Evolutionary conservation across 2,113 vertebrate species (phyloP).

Genomic region (Phasianus colchicus): DNA sequence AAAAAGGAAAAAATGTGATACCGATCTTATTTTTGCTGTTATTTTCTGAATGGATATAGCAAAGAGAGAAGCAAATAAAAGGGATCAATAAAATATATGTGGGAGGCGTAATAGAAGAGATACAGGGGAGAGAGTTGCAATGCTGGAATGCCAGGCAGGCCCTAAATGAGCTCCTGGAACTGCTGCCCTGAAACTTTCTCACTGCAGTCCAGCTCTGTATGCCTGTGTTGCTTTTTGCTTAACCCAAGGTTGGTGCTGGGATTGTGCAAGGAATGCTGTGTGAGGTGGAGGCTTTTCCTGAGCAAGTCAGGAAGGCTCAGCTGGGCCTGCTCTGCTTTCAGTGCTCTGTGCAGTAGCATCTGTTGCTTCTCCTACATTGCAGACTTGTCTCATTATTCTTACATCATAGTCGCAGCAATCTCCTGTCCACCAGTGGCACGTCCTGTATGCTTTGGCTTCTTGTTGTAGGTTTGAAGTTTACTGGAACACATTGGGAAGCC

Average conservation of each 20-base stretch:
- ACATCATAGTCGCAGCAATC: rapidly evolving
- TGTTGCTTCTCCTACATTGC: rapidly evolving
- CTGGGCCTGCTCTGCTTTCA: background rate
- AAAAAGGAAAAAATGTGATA: background rate
- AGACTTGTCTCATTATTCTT: background rate
- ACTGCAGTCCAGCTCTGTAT: background rate
- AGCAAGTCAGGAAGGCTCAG: background rate
- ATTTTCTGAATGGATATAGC: background rate
- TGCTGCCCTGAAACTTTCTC: background rate
- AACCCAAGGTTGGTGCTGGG: background rate
- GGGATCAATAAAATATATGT: background rate
- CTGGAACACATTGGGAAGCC: background rate
- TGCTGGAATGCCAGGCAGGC: background rate
- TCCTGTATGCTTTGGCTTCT: background rate
- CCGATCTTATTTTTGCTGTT: background rate
- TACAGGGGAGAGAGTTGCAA: background rate
- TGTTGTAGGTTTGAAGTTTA: background rate
- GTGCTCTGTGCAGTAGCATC: background rate
- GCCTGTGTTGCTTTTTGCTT: background rate
- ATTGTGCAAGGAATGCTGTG: rapidly evolving
- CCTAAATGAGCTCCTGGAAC: background rate
- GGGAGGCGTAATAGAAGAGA: background rate
- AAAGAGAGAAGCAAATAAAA: background rate
- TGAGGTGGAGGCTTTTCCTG: background rate
- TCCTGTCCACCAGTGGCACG: rapidly evolving